phyloP scores from a whole-genome alignment of 1,140 invertebrate genomes.

The Aphidius ervi region DNA sequence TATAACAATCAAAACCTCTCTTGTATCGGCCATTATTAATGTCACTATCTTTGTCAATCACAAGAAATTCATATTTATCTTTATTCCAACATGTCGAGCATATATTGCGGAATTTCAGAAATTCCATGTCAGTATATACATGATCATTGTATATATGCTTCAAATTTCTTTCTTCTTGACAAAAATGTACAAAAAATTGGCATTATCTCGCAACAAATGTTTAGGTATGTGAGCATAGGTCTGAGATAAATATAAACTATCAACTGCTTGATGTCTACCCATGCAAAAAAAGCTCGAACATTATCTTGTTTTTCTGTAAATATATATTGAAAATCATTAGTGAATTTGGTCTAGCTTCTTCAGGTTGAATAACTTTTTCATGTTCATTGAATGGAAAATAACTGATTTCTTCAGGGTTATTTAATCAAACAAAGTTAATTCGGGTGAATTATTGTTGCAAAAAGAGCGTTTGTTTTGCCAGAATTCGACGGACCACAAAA shows the following conservation, averaged over 20 bases:
- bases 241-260: background rate
- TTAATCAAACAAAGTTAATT: background rate
- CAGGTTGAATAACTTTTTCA: background rate
- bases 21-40: too few relatives aligned
- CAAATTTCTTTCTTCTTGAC: too few relatives aligned
- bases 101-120: too few relatives aligned
- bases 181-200: conserved; percentile 11
- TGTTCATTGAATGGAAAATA: background rate
- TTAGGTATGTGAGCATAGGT: conserved; percentile 17
- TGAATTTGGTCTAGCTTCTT: background rate
- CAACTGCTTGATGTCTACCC: background rate
- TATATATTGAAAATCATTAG: background rate
- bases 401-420: too few relatives aligned
- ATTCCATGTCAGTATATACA: too few relatives aligned
- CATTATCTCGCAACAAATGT: conserved; percentile 24
- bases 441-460: background rate
- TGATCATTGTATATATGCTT: too few relatives aligned
- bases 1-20: too few relatives aligned
- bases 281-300: too few relatives aligned
- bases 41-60: too few relatives aligned
- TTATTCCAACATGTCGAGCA: too few relatives aligned
- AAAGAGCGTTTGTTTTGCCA: background rate
- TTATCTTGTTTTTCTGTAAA: background rate
- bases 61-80: too few relatives aligned
- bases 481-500: background rate